These are phyloP conservation scores for Lepus timidus DNA, from an alignment of 2,113 vertebrate genomes.

Conservation along the genomic window DNA sequence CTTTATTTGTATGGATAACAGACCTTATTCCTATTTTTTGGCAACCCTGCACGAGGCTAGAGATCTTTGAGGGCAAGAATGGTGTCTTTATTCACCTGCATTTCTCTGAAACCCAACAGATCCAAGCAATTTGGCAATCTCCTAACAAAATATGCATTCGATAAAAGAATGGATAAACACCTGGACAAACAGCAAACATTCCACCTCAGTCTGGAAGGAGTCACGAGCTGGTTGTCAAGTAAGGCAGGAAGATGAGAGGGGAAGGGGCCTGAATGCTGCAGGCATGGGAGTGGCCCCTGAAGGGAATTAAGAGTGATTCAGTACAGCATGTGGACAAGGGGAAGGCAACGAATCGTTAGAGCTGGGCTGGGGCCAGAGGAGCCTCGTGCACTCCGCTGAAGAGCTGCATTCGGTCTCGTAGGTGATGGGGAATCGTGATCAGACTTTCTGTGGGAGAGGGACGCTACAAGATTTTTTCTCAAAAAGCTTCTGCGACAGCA, in stretches of 20 bases:
- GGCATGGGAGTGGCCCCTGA: neutral
- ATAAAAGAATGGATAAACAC: neutral
- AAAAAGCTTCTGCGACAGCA: constrained; percentile 5
- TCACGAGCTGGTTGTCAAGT: neutral
- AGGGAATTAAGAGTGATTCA: neutral
- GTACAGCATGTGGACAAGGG: neutral
- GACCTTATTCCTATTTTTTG: neutral
- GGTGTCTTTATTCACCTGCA: neutral
- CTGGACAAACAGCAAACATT: neutral
- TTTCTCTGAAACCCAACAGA: neutral
- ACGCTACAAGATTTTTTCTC: neutral
- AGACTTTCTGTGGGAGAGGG: neutral
- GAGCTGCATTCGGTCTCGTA: neutral
- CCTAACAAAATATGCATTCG: constrained; percentile 6
- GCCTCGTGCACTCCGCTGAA: neutral
- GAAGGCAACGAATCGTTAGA: neutral
- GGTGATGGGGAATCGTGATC: neutral
- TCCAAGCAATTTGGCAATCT: neutral
- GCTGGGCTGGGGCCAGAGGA: neutral
- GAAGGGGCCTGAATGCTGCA: neutral
- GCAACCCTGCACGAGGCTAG: neutral
- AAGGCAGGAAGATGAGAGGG: neutral
- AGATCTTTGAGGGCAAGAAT: neutral
- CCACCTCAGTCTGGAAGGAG: neutral
- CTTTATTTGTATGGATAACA: neutral